Evolutionary conservation across 2,113 vertebrate species (phyloP).

Genomic region (Chloropsis hardwickii): DNA sequence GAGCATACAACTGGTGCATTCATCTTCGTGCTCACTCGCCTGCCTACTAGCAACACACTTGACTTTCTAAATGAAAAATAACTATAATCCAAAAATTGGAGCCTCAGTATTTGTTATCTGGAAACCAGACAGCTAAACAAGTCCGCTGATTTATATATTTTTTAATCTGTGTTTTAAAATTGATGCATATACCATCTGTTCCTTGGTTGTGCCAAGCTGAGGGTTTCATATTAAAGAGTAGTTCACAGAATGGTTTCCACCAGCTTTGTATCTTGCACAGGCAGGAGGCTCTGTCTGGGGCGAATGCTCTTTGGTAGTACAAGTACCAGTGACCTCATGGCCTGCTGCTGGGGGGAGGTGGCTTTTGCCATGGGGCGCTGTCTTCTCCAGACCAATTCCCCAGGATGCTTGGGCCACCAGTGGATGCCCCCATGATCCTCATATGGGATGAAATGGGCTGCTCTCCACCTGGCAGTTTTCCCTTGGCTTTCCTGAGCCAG

Average conservation of each 20-base stretch:
- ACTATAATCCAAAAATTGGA: neutral
- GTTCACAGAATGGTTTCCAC: neutral
- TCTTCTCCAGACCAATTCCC: neutral
- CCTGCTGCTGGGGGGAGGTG: neutral
- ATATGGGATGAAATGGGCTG: rapidly evolving
- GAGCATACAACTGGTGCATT: neutral
- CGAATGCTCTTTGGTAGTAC: neutral
- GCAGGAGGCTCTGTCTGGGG: neutral
- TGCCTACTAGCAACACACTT: neutral
- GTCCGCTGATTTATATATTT: neutral
- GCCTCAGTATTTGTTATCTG: neutral
- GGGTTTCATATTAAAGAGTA: neutral
- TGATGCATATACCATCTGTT: neutral
- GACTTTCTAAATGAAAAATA: neutral
- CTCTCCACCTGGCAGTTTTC: neutral
- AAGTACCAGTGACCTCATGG: neutral
- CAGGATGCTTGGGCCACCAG: neutral
- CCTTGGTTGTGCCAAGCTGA: neutral
- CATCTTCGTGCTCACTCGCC: neutral
- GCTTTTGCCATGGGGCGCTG: neutral
- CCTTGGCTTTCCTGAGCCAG: neutral
- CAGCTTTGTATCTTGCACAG: neutral
- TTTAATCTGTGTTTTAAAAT: neutral
- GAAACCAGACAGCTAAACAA: neutral
- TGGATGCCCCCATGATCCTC: neutral